Conservation (phyloP, 2,797 vertebrate genomes). For the Natrix natrix region DNA sequence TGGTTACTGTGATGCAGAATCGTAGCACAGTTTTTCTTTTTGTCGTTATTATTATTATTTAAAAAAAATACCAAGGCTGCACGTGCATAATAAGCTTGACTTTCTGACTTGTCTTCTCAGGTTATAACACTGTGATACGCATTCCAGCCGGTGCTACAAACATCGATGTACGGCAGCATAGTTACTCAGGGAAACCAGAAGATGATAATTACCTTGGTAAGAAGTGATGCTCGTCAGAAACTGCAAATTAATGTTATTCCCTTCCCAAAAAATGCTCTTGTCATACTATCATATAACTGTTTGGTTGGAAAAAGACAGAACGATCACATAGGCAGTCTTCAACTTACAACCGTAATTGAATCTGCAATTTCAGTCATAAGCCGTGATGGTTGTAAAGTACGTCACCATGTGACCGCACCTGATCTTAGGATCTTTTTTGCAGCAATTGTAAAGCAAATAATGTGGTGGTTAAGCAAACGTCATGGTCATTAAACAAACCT, state of each 20-base stretch:
- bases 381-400: neutral
- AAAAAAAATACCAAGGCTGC: conserved; percentile 34
- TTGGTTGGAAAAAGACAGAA: neutral
- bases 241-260: neutral
- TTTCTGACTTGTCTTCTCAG: conserved; percentile 70
- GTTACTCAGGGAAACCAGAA: conserved; percentile 95
- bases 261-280: neutral
- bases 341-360: neutral
- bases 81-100: conserved; percentile 27
- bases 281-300: neutral
- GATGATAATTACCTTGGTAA: conserved; percentile 99
- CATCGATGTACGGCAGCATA: conserved; percentile 97
- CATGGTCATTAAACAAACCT: neutral
- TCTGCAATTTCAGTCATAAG: neutral
- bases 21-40: conserved; percentile 33
- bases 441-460: neutral
- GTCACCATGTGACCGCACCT: neutral
- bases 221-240: conserved; percentile 41
- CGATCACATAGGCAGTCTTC: neutral
- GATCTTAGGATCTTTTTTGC: neutral
- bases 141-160: conserved; percentile 97
- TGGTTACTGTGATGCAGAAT: conserved; percentile 26
- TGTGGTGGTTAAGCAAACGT: neutral
- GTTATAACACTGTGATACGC: conserved; percentile 92
- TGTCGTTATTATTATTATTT: neutral